Base-by-base conservation (phyloP, 2,888 invertebrate genomes). In the Platycheirus rosarum region DNA sequence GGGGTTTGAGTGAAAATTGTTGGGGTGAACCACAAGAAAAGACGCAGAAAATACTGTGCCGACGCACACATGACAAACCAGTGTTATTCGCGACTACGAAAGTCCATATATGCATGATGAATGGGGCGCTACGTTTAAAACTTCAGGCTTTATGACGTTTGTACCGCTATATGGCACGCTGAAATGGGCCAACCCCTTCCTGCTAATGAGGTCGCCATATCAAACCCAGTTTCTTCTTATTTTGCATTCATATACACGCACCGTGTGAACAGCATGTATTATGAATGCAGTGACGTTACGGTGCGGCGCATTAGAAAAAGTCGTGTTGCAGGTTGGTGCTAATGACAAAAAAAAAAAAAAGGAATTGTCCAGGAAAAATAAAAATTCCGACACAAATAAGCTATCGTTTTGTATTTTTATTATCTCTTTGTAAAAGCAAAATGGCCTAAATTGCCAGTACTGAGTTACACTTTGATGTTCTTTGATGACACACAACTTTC, bases 141-240 rank as follows among this genome's bases (percentile, higher is more conserved):
- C 14, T n/a, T n/a, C n/a, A n/a, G n/a, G 40, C 57, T 23, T 57
- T 57, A 53, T 35, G 20, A 7, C 4, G 13, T 37, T 55, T 57
- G 11, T 26, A 7, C 29, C 8, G 29, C 8, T 32, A 32, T 32
- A 32, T 32, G 23, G 3, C 29, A 32, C 8, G 29, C 8, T 7
- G 29, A 32, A 32, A 32, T 40, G 37, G 3, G 3, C 37, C 37
- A 29, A 8, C 14, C 16, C 57, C 26, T 13, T 8, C 20, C 0
- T 42, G 13, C 60, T 44, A 60, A 60, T 57, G 48, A 69, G 57
- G 42, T 35, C 20, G 13, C 29, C 62, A 18, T 49, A 63, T 65
- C 74, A 74, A 79, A 74, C 74, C 77, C 40, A 73, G 73, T 73
- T 79, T 63, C 40, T 49, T 65, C 63, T 57, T 35, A 74, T 69